These are phyloP conservation scores for Toxotes lorentzi DNA, from an alignment of 2,797 vertebrate species.

Conservation along the genomic window DNA sequence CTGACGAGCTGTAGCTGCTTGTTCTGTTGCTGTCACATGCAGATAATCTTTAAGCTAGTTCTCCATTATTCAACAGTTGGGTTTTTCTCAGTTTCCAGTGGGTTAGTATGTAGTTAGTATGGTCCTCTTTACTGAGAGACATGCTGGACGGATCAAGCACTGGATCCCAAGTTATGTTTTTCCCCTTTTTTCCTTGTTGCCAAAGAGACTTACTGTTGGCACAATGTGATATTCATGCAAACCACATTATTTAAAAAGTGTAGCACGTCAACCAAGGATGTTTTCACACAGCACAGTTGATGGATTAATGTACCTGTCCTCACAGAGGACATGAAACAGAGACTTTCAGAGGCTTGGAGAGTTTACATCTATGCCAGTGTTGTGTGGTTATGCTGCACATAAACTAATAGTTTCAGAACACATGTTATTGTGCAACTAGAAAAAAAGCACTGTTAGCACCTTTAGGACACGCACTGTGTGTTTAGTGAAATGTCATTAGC, in stretches of 20 bases:
- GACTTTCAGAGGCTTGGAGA: no score
- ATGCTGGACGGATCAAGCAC: background rate
- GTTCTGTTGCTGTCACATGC: no score
- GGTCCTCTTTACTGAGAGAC: background rate
- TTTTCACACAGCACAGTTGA: background rate
- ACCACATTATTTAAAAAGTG: background rate
- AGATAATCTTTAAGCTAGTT: no score
- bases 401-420: slow-evolving; percentile 9
- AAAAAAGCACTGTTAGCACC: background rate
- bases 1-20: no score
- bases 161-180: background rate
- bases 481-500: background rate
- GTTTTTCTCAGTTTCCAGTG: background rate
- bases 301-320: background rate
- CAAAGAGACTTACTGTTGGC: background rate
- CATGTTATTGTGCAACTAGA: background rate
- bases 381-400: background rate
- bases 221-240: background rate
- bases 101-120: background rate
- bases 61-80: no score
- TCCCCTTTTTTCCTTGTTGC: background rate
- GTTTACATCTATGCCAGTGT: no score
- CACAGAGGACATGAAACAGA: no score
- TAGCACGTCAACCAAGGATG: background rate
- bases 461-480: background rate